Evolutionary conservation across 2,888 invertebrate genomes (phyloP).

Genomic region (Adineta ricciae): DNA sequence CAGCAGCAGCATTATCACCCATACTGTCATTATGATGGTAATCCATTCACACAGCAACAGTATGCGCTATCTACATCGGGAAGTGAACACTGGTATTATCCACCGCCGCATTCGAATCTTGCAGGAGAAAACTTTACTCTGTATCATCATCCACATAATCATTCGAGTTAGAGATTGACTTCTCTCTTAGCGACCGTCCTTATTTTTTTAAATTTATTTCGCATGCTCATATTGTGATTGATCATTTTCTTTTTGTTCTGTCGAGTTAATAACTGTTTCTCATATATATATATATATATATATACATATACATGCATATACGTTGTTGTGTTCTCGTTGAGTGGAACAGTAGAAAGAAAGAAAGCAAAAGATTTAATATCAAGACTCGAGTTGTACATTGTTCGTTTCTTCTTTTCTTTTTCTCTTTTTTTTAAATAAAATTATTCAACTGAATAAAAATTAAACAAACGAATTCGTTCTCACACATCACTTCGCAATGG

Average conservation of each 20-base stretch:
- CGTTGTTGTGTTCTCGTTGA: background rate
- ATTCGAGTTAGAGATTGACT: background rate
- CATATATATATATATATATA: background rate
- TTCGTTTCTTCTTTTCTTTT: background rate
- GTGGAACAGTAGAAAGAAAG: background rate
- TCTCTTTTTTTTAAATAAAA: background rate
- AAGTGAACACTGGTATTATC: conserved; percentile 2
- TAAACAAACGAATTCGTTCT: background rate
- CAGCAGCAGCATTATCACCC: background rate
- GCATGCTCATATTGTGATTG: conserved; percentile 13
- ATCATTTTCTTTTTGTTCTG: background rate
- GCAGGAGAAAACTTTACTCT: background rate
- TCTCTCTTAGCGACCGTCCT: background rate
- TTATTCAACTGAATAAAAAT: background rate
- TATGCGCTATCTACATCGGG: background rate
- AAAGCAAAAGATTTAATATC: background rate
- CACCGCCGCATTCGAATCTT: background rate
- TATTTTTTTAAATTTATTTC: background rate
- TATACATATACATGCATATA: background rate
- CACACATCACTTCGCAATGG: too few species aligned
- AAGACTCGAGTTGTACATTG: background rate
- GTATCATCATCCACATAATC: conserved; percentile 2
- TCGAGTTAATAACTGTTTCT: conserved; percentile 4
- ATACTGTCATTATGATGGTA: background rate
- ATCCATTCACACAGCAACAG: background rate